A percentile compares a stretch with the other conserved stretches of the same genome.
phyloP scores from a whole-genome alignment of 2,888 invertebrate genomes.

The Oligia strigilis region DNA sequence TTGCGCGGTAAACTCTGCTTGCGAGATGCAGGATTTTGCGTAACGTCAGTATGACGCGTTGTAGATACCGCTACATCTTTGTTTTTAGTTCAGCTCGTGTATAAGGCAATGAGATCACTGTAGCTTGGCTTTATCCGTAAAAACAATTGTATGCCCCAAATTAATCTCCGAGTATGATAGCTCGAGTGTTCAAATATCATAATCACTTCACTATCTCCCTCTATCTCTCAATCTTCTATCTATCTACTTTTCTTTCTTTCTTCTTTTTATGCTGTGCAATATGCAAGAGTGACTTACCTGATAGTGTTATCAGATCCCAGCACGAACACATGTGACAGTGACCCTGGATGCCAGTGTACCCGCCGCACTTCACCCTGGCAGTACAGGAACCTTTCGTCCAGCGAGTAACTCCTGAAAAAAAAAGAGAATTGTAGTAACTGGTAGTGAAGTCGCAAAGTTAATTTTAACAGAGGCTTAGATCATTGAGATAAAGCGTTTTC shows the following conservation, averaged over 20 bases:
- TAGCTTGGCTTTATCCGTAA: not conserved
- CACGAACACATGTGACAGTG: constrained; percentile 94
- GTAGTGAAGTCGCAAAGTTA: not conserved
- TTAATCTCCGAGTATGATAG: not conserved
- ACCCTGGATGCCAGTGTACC: constrained; percentile 96
- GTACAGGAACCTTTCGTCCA: constrained; percentile 94
- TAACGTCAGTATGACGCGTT: too few relatives aligned
- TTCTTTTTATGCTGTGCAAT: too few relatives aligned
- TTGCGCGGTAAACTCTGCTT: too few relatives aligned
- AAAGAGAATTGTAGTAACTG: not conserved
- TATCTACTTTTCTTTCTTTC: too few relatives aligned
- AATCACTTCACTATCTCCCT: not conserved
- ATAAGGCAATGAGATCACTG: not conserved
- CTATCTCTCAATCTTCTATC: too few relatives aligned
- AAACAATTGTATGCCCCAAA: not conserved
- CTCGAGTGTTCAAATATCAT: not conserved
- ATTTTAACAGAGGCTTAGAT: not conserved
- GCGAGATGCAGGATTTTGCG: too few relatives aligned
- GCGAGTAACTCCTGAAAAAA: constrained; percentile 92
- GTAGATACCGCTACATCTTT: too few relatives aligned
- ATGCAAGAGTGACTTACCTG: constrained; percentile 88
- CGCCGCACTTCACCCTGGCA: constrained; percentile 93
- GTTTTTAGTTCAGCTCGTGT: not conserved
- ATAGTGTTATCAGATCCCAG: constrained; percentile 96
- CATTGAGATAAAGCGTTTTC: too few relatives aligned